These are phyloP conservation scores for Nectonema munidae DNA, from an alignment of 2,888 invertebrate species.

Conservation along the genomic window DNA sequence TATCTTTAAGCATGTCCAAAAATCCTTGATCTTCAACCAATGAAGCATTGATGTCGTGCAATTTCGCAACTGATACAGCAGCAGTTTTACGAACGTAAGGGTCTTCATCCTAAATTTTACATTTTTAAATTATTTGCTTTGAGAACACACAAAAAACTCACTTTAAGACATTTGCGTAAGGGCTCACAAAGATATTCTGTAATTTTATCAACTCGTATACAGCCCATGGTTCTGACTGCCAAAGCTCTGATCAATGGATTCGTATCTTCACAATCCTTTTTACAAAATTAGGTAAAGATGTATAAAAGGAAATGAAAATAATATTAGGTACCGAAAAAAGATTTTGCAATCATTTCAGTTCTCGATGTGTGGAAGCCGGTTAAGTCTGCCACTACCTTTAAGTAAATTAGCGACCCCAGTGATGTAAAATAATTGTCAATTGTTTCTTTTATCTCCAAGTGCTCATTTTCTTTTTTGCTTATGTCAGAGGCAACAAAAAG, in stretches of 20 bases:
- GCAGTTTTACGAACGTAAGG: conserved; percentile 93
- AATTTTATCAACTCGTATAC: conserved; percentile 94
- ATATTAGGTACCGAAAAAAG: conserved; percentile 7
- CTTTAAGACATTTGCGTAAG: conserved; percentile 37
- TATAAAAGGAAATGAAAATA: conserved; percentile 10
- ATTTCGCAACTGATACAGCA: conserved; percentile 89
- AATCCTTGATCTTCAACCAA: conserved; percentile 58
- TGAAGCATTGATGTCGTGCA: conserved; percentile 61
- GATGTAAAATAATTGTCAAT: too few relatives aligned
- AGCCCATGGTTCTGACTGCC: conserved; percentile 96
- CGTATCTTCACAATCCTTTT: conserved; percentile 87
- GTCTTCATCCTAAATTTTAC: conserved; percentile 39
- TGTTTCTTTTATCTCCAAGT: too few relatives aligned
- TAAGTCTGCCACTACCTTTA: too few relatives aligned
- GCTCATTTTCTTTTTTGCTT: too few relatives aligned
- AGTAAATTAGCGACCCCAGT: too few relatives aligned
- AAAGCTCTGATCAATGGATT: conserved; percentile 89
- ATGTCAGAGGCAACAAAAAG: too few relatives aligned
- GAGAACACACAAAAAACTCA: conserved; percentile 15
- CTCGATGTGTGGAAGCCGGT: too few relatives aligned
- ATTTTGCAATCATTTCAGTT: too few relatives aligned
- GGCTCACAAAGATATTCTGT: conserved; percentile 97
- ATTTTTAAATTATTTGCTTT: neutral
- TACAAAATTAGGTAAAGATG: neutral
- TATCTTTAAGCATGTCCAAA: conserved; percentile 69